Base-by-base conservation (phyloP, 30 jellyfish, hydroid and myxozoan genomes). In the Hydractinia symbiolongicarpus region DNA sequence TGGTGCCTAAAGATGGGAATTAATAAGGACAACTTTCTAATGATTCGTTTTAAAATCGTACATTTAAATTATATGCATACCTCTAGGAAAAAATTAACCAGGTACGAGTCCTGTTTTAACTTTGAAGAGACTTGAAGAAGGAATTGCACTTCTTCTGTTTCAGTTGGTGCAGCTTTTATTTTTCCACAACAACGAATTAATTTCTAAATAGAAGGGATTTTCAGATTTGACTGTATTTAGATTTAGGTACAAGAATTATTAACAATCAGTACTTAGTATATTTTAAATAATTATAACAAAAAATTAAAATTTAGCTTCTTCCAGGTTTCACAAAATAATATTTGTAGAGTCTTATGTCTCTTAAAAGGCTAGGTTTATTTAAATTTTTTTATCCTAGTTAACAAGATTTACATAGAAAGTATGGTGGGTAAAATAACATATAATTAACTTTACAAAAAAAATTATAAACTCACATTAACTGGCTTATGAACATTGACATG, bases 401-500 rank as follows among this genome's bases (percentile, higher is more conserved):
- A 30, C 2, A 30, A 30, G 44, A 30, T 30, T 30, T 30, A 30
- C 1, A 30, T 30, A 30, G 44, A 30, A 30, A 30, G 2, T 30
- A 30, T 30, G 44, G 44, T 30, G 44, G 44, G 44, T 30, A 30
- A 30, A 30, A 30, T 30, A 30, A 30, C 44, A 30, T 30, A 30
- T 30, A 30, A 30, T 30, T 30, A 30, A 30, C 44, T 30, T 30
- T 2, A 30, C 44, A 9, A 4, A 40, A 8, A 55, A 56, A 55
- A 78, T 9, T 10, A 53, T 5, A 4, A 77, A 82, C 96, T 88
- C 61, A 88, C 96, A 84, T 83, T 90, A 50, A 94, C 93, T 55
- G 99, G 99, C 50, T 88, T 94, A 74, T 94, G 96, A 13, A 88
- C 96, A 79, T 88, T 88, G 71, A 94, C 95, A 78, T 94, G 99